Percentiles rank a stretch among this genome's conserved stretches.
phyloP scores from a whole-genome alignment of 2,888 invertebrate genomes.

The Drosophila sordidapex region DNA sequence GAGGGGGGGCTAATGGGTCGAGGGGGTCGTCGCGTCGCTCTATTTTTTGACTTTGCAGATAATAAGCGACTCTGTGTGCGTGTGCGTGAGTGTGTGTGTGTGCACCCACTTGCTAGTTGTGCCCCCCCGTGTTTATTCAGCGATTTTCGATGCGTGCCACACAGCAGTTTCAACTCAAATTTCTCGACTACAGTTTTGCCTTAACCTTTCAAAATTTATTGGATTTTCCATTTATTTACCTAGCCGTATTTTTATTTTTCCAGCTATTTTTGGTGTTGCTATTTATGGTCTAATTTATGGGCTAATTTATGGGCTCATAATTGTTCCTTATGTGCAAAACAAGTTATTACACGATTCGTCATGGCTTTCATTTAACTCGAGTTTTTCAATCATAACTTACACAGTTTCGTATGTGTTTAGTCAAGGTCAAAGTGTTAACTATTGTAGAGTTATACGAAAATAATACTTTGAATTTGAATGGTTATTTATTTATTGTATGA shows the following conservation, averaged over 20 bases:
- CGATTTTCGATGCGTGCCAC: constrained; percentile 64
- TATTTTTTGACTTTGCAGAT: constrained; percentile 57
- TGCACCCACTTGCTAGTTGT: constrained; percentile 48
- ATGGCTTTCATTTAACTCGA: constrained; percentile 1
- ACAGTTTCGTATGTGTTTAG: too few species aligned
- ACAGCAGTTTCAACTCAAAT: constrained; percentile 64
- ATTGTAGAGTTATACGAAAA: neutral
- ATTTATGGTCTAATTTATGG: constrained; percentile 60
- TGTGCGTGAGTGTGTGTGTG: constrained; percentile 11
- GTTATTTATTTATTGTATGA: neutral
- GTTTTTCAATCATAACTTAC: neutral
- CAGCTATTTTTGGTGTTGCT: constrained; percentile 54
- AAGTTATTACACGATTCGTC: constrained; percentile 33
- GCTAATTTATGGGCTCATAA: constrained; percentile 59
- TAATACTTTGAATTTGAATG: neutral
- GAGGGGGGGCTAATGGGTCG: constrained; percentile 27
- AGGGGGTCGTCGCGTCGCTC: constrained; percentile 21
- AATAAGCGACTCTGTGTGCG: constrained; percentile 33
- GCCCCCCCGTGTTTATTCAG: constrained; percentile 56
- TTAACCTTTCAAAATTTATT: constrained; percentile 59
- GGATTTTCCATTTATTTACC: constrained; percentile 67
- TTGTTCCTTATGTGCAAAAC: constrained; percentile 28
- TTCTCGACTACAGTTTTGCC: constrained; percentile 57
- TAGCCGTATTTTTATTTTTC: constrained; percentile 5
- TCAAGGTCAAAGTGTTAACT: neutral